Percentiles rank a stretch among this genome's conserved stretches.
Conservation (phyloP, 2,888 invertebrate species). For the Erynnis tages region DNA sequence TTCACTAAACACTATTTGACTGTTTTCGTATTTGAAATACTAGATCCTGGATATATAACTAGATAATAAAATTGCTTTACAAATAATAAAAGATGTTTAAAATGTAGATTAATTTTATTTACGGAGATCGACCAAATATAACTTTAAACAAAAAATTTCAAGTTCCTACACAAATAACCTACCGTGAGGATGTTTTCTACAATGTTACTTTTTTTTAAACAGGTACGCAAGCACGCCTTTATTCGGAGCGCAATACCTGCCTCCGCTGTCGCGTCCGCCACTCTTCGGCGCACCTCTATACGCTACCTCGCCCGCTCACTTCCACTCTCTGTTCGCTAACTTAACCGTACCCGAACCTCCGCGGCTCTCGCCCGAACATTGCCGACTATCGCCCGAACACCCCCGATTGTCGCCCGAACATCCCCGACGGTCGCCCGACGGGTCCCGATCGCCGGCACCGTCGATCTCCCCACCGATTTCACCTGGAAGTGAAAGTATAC, state of each 20-base stretch:
- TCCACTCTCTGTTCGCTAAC: slow-evolving; percentile 92
- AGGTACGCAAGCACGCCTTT: slow-evolving; percentile 71
- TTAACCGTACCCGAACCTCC: slow-evolving; percentile 82
- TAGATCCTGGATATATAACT: too few species aligned
- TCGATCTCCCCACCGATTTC: slow-evolving; percentile 80
- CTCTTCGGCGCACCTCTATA: slow-evolving; percentile 71
- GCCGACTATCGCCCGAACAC: slow-evolving; percentile 53
- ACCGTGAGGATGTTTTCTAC: too few species aligned
- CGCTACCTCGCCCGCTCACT: slow-evolving; percentile 82
- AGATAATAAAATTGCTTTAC: too few species aligned
- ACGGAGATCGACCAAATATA: too few species aligned
- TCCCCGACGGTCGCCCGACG: slow-evolving; percentile 49
- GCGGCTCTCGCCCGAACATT: slow-evolving; percentile 44
- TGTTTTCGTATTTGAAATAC: too few species aligned
- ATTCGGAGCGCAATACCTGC: slow-evolving; percentile 68
- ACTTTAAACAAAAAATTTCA: too few species aligned
- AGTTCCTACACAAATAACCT: background rate
- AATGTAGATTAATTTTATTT: too few species aligned
- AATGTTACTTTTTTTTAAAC: slow-evolving; percentile 35
- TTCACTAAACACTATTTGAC: too few species aligned
- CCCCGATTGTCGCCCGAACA: slow-evolving; percentile 49
- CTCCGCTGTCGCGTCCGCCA: slow-evolving; percentile 62
- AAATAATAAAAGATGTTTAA: too few species aligned
- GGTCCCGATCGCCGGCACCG: slow-evolving; percentile 57
- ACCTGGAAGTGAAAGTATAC: slow-evolving; percentile 75